Conservation (phyloP, 2,113 vertebrate genomes). For the Muntiacus muntjak region DNA sequence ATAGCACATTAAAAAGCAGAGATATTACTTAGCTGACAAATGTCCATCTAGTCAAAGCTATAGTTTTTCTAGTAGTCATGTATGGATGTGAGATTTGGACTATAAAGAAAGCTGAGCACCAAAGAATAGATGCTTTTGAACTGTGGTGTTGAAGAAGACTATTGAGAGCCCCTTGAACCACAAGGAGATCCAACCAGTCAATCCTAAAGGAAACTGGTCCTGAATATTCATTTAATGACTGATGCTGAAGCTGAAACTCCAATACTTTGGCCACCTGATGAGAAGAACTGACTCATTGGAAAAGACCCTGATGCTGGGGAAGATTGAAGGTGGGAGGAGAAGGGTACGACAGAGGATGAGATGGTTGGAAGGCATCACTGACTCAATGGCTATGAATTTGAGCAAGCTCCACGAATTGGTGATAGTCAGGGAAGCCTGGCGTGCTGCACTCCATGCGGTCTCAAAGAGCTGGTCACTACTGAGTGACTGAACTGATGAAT, state of each 20-base stretch:
- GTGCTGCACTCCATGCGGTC: rapidly evolving
- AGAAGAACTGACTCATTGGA: not conserved
- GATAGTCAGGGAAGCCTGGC: not conserved
- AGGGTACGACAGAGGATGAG: not conserved
- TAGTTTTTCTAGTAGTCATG: not conserved
- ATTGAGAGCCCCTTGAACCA: not conserved
- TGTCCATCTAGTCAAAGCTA: not conserved
- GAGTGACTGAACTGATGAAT: not conserved
- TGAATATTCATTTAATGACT: not conserved
- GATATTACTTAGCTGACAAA: not conserved
- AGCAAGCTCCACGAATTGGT: not conserved
- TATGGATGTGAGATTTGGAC: not conserved
- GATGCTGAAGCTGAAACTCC: not conserved
- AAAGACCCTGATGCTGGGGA: not conserved
- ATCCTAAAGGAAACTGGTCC: not conserved
- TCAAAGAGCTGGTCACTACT: not conserved
- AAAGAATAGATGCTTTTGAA: not conserved
- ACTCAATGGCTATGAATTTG: not conserved
- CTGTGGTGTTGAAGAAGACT: not conserved
- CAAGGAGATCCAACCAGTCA: not conserved
- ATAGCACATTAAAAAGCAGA: not conserved
- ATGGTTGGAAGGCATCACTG: not conserved
- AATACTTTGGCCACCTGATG: not conserved
- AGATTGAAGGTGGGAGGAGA: not conserved
- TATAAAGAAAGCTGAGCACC: not conserved